These are phyloP conservation scores for Drosophila biarmipes DNA, from an alignment of 1,140 invertebrate genomes.

Conservation along the genomic window DNA sequence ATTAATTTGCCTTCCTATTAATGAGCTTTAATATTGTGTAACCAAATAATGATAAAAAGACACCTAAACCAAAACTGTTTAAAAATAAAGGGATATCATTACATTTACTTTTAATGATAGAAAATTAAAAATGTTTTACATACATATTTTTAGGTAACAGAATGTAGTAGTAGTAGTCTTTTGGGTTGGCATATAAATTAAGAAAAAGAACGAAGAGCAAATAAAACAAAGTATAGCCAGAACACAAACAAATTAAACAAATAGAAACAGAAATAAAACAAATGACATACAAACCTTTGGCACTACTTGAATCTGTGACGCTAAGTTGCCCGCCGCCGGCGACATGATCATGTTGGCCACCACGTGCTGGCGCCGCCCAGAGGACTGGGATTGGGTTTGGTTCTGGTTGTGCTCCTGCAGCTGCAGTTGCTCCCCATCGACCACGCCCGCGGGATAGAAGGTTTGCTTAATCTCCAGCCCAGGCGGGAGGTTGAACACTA, in stretches of 20 bases:
- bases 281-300: conserved; percentile 84
- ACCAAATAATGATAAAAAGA: neutral
- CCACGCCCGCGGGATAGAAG: conserved; percentile 60
- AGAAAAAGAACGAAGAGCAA: conserved; percentile 31
- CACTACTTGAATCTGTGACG: conserved; percentile 84
- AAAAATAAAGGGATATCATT: neutral
- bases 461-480: conserved; percentile 82
- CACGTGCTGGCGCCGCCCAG: conserved; percentile 73
- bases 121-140: neutral
- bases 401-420: conserved; percentile 47
- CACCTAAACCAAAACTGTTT: neutral
- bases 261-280: conserved; percentile 63
- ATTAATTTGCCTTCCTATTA: neutral
- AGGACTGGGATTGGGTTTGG: conserved; percentile 42
- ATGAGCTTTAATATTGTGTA: no score
- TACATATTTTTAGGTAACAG: neutral
- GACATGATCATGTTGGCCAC: conserved; percentile 83
- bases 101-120: neutral
- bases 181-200: neutral
- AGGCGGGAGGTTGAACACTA: conserved; percentile 79
- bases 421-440: conserved; percentile 57
- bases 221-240: conserved; percentile 27
- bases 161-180: neutral
- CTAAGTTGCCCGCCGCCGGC: conserved; percentile 65
- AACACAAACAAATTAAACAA: conserved; percentile 60